A percentile compares a stretch with the other conserved stretches of the same genome.
phyloP scores from a whole-genome alignment of 1,140 invertebrate species.

The Pseudoatta argentina region DNA sequence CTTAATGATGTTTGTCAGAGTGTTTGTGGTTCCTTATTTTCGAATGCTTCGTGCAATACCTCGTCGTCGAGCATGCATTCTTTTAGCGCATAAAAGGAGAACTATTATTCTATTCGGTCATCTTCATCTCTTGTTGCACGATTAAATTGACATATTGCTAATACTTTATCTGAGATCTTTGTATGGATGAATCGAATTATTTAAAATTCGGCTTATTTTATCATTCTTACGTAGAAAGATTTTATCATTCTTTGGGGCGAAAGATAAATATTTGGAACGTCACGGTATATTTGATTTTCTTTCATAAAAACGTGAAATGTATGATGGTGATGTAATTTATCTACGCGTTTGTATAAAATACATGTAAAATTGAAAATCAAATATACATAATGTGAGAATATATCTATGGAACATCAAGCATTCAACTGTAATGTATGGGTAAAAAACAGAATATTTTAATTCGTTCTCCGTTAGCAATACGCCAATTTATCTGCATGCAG shows the following conservation, averaged over 20 bases:
- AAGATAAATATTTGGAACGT: not conserved
- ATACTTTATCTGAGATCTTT: not conserved
- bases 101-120: conserved; percentile 20
- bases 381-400: not conserved
- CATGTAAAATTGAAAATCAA: conserved; percentile 22
- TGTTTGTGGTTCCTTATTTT: conserved; percentile 56
- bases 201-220: not conserved
- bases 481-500: conserved; percentile 31
- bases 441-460: conserved; percentile 1
- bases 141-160: conserved; percentile 29
- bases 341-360: not conserved
- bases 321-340: conserved; percentile 2
- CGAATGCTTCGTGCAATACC: conserved; percentile 57
- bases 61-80: conserved; percentile 43
- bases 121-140: conserved; percentile 22
- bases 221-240: not conserved
- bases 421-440: not conserved
- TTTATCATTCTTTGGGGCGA: no score
- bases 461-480: not conserved
- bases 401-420: not conserved
- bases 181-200: not conserved
- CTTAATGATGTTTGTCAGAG: conserved; percentile 49
- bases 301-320: not conserved
- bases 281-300: not conserved
- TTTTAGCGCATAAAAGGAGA: conserved; percentile 40